Conservation (phyloP, 64 coral and sea anemone genomes). For the Trachythela sp. region DNA sequence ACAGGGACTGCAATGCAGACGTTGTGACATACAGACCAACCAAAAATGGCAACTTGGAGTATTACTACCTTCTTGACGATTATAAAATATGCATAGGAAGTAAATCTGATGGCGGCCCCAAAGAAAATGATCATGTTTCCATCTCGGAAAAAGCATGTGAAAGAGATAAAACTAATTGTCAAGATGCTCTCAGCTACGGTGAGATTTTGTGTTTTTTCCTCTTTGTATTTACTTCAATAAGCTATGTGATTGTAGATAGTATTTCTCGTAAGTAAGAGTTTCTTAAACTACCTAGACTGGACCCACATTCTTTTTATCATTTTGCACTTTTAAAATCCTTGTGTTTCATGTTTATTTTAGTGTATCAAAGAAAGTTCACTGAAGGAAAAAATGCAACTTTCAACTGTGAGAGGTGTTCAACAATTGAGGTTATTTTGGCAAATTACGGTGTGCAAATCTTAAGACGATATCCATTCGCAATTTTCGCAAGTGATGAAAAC, state of each 20-base stretch:
- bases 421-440: background rate
- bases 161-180: background rate
- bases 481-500: background rate
- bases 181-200: background rate
- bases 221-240: no score
- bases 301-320: no score
- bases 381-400: background rate
- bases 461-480: background rate
- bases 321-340: no score
- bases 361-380: background rate
- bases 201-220: background rate
- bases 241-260: no score
- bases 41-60: background rate
- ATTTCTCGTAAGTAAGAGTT: no score
- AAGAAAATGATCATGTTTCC: background rate
- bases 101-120: background rate
- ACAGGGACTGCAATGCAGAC: background rate
- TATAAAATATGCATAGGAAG: background rate
- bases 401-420: background rate
- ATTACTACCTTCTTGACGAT: background rate
- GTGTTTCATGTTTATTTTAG: background rate
- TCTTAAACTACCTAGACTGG: no score
- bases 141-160: background rate
- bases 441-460: background rate
- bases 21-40: background rate